These are phyloP conservation scores for Neolamprologus toae DNA, from an alignment of 2,113 vertebrate genomes.

Conservation along the genomic window DNA sequence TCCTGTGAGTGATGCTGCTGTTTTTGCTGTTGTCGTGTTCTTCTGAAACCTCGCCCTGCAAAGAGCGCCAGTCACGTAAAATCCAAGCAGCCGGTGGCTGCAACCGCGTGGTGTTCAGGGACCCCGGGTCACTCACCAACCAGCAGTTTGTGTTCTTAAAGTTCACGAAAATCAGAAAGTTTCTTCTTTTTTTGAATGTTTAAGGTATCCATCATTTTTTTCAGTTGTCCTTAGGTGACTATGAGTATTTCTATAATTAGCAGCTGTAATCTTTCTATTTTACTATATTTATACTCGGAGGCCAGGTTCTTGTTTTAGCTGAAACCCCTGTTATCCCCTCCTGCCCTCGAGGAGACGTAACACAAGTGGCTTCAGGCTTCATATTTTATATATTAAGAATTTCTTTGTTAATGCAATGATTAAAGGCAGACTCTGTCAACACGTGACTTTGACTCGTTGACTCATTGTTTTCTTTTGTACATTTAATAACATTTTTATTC, in stretches of 20 bases:
- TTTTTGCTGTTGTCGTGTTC: not conserved
- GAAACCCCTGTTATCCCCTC: no score
- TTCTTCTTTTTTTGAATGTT: not conserved
- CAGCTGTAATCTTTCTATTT: not conserved
- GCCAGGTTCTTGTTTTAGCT: not conserved
- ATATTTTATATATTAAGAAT: not conserved
- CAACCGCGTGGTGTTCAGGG: not conserved
- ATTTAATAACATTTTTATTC: not conserved
- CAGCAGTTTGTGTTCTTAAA: not conserved
- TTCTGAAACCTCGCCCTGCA: not conserved
- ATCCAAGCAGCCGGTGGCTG: not conserved
- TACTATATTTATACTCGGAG: not conserved
- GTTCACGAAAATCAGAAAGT: not conserved
- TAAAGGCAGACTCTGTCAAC: not conserved
- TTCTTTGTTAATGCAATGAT: accelerated
- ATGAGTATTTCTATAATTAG: not conserved
- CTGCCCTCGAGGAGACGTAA: no score
- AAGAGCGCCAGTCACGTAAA: not conserved
- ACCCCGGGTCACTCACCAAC: not conserved
- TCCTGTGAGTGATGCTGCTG: not conserved
- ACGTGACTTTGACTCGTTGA: not conserved
- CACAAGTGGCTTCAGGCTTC: not conserved
- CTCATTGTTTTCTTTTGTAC: not conserved
- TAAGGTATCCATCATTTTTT: not conserved
- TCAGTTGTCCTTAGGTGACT: not conserved